A percentile compares a stretch with the other conserved stretches of the same genome.
Conservation (phyloP, 2,888 invertebrate species). For the Cosmorhoe ocellata region DNA sequence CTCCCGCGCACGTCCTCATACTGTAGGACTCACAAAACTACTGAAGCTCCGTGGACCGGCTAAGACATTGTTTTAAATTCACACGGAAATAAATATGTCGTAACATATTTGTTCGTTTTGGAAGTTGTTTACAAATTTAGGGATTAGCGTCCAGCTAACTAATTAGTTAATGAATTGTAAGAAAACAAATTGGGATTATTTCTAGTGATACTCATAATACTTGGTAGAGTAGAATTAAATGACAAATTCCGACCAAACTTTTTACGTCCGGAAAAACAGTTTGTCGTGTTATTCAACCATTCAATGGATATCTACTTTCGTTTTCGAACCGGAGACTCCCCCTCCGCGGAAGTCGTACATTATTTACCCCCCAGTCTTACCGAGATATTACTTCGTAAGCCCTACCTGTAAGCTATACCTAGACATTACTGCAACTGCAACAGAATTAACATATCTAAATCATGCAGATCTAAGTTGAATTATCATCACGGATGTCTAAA, state of each 20-base stretch:
- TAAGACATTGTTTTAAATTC: conserved; percentile 19
- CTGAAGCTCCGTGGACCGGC: conserved; percentile 40
- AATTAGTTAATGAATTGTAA: conserved; percentile 3
- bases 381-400: no score
- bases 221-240: no score
- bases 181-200: no score
- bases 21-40: conserved; percentile 44
- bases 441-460: no score
- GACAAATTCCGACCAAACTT: no score
- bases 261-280: not conserved
- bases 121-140: conserved; percentile 15
- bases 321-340: conserved; percentile 5
- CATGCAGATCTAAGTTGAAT: no score
- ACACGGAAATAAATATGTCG: conserved; percentile 27
- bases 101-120: conserved; percentile 13
- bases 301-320: not conserved
- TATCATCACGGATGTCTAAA: no score
- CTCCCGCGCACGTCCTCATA: conserved; percentile 73
- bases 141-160: not conserved
- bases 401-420: no score
- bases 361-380: no score
- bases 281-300: not conserved
- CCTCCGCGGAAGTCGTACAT: conserved; percentile 3
- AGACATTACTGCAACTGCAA: no score
- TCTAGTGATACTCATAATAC: no score